These are phyloP conservation scores for Catostomus latipinnis DNA, from an alignment of 2,797 vertebrate species.

Conservation along the genomic window DNA sequence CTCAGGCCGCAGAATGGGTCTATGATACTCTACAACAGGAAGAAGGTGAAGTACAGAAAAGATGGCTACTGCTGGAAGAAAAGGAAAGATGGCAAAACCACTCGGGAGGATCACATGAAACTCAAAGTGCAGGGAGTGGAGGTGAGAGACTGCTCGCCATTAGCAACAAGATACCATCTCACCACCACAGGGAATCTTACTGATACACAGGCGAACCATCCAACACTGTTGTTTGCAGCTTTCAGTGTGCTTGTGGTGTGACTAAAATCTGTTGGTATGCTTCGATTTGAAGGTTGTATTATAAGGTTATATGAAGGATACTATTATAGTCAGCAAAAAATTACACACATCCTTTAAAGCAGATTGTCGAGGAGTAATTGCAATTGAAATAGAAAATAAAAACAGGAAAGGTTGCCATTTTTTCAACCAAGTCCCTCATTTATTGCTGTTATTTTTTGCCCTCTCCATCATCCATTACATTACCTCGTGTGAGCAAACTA, in stretches of 20 bases:
- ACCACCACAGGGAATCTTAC: not conserved
- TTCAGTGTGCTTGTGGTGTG: not conserved
- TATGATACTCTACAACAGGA: constrained; percentile 98
- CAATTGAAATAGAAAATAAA: no score
- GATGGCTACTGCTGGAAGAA: constrained; percentile 99
- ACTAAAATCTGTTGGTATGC: not conserved
- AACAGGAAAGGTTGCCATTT: no score
- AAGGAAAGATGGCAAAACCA: constrained; percentile 97
- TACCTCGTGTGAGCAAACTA: not conserved
- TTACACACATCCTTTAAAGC: no score
- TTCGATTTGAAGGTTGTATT: no score
- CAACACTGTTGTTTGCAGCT: not conserved
- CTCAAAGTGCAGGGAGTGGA: constrained; percentile 98
- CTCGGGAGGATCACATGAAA: constrained; percentile 97
- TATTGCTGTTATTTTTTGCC: not conserved
- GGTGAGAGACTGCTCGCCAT: constrained; percentile 77
- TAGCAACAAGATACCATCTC: not conserved
- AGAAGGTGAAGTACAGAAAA: constrained; percentile 99
- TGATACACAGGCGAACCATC: not conserved
- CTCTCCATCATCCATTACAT: not conserved
- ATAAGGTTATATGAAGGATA: no score
- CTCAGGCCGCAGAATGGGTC: constrained; percentile 96
- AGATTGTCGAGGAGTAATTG: no score
- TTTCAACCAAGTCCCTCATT: no score
- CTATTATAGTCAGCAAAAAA: no score